A percentile compares a stretch with the other conserved stretches of the same genome.
phyloP scores from a whole-genome alignment of 2,113 vertebrate species.

The Channa maculata region DNA sequence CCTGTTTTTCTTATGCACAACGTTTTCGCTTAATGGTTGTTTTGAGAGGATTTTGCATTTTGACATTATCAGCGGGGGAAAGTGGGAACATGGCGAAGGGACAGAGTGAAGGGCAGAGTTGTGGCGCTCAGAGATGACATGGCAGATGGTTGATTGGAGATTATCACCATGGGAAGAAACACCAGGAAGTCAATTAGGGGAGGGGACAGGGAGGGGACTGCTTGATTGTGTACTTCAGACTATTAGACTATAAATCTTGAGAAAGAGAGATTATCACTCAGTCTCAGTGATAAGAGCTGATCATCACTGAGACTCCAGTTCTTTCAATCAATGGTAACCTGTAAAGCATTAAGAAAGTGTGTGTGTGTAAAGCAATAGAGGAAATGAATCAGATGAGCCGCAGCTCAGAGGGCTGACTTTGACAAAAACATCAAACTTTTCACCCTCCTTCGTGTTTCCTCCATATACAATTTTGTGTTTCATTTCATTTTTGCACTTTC shows the following conservation, averaged over 20 bases:
- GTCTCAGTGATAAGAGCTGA: conserved; percentile 38
- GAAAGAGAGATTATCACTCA: conserved; percentile 9
- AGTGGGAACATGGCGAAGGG: conserved; percentile 30
- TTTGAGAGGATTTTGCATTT: conserved; percentile 51
- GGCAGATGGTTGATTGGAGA: conserved; percentile 89
- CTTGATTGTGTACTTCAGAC: conserved; percentile 12
- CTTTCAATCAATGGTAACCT: conserved; percentile 50
- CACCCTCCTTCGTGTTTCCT: conserved; percentile 6
- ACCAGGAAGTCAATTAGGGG: conserved; percentile 78
- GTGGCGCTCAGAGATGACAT: conserved; percentile 68
- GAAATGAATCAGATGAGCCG: conserved; percentile 1
- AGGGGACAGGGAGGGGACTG: conserved; percentile 66
- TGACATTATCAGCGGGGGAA: conserved; percentile 41
- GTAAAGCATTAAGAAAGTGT: neutral
- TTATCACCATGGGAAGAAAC: conserved; percentile 87
- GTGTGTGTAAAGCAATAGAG: neutral
- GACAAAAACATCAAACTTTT: conserved; percentile 34
- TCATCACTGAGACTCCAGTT: conserved; percentile 33
- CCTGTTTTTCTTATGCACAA: no score
- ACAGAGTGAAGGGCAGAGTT: conserved; percentile 39
- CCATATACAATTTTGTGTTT: conserved; percentile 9
- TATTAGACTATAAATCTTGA: neutral
- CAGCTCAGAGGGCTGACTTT: conserved; percentile 4
- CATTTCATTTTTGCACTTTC: neutral
- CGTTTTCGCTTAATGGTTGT: conserved; percentile 23